Evolutionary conservation across 2,113 vertebrate species (phyloP).

Genomic region (Vireo altiloquus): DNA sequence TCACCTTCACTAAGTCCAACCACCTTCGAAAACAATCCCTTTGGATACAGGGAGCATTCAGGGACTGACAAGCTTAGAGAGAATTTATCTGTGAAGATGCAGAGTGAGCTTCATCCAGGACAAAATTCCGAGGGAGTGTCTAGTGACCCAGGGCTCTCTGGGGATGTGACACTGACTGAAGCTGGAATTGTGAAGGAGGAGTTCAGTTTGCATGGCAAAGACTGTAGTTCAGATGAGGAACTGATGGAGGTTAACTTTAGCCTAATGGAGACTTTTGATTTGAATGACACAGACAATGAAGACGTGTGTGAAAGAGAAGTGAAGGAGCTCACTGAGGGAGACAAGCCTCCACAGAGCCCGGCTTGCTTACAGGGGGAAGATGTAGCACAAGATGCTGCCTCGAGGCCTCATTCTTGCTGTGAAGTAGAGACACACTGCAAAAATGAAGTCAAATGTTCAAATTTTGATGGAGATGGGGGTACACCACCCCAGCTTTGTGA

Average conservation of each 20-base stretch:
- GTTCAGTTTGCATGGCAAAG: background rate
- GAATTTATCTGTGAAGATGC: background rate
- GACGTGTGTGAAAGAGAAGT: background rate
- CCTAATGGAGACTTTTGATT: conserved; percentile 68
- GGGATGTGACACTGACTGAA: background rate
- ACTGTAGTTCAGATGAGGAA: background rate
- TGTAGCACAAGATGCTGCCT: background rate
- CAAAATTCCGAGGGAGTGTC: background rate
- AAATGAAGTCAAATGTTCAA: background rate
- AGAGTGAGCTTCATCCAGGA: background rate
- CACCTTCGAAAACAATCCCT: background rate
- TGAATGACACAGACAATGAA: conserved; percentile 43
- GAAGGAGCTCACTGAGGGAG: background rate
- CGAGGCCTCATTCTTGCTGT: background rate
- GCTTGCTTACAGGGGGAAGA: background rate
- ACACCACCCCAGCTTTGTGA: background rate
- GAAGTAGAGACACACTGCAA: background rate
- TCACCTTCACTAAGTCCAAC: background rate
- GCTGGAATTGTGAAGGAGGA: background rate
- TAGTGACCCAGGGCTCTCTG: background rate
- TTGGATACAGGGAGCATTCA: background rate
- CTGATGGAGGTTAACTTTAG: conserved; percentile 71
- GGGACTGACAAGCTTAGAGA: background rate
- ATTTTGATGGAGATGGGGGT: background rate
- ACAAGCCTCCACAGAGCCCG: background rate